Evolutionary conservation across 2,888 invertebrate genomes (phyloP), one percentile per base, ranked within the genome.

Genomic region (Tineola bisselliella): DNA sequence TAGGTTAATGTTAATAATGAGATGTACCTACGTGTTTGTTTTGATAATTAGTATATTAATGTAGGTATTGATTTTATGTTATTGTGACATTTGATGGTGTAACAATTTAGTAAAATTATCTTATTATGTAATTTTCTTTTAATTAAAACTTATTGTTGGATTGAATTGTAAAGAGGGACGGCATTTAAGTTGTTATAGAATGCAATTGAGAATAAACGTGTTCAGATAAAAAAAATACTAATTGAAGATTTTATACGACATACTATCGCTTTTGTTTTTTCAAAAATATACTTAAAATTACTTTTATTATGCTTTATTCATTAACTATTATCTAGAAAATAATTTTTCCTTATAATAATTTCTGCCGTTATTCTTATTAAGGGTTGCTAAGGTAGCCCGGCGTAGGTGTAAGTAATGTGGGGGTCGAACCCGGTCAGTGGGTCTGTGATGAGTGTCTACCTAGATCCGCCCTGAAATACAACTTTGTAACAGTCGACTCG

Each of bases 401-500:
- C 38, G 38, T 48, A 15, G 48, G 48, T 48, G 48, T 17, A 38
- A 38, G 38, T 38, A 38, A 38, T 38, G 38, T 48, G 1, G 15
- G 58, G 58, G 58, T 58, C 10, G 33, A 58, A 31, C 30, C 33
- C 58, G 58, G 58, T 58, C 58, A 30, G 44, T 31, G 60, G 30
- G 60, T 15, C 19, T 25, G 44, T 61, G 61, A 56, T 33, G 56
- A 43, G 57, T 57, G 43, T 33, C 30, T 33, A 10, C 43, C 54
- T 18, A 56, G 56, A 56, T 57, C 19, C 25, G 43, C 15, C 15
- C 43, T 38, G 61, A 61, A 61, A n/a, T 48, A 17, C 44, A 17
- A 43, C 43, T 57, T 61, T 61, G 61, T 61, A 61, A 43, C 61
- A 57, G 61, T 61, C 61, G 56, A 43, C 18, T n/a, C 61, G 57